These are phyloP conservation scores for Popillia japonica DNA, from an alignment of 1,140 invertebrate species.

Conservation along the genomic window DNA sequence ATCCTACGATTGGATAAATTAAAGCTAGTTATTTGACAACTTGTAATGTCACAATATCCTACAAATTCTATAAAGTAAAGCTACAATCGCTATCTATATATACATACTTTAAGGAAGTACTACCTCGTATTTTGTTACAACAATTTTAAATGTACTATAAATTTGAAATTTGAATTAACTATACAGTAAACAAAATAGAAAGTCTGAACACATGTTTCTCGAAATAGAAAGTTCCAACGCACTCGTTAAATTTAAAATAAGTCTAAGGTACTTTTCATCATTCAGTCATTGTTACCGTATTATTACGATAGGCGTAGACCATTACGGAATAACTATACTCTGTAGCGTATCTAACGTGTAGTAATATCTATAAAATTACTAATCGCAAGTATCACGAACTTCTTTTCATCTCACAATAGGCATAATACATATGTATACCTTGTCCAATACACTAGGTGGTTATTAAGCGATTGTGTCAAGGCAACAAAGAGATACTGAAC, in stretches of 20 bases:
- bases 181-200: too few relatives aligned
- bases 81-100: too few relatives aligned
- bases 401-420: conserved; percentile 1
- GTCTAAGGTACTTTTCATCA: background rate
- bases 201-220: too few relatives aligned
- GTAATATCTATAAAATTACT: conserved; percentile 10
- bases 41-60: too few relatives aligned
- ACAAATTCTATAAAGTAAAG: too few relatives aligned
- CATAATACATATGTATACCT: background rate
- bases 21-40: too few relatives aligned
- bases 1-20: too few relatives aligned
- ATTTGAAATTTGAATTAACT: too few relatives aligned
- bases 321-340: background rate
- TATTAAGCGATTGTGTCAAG: conserved; percentile 9
- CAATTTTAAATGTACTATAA: too few relatives aligned
- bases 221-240: too few relatives aligned
- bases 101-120: too few relatives aligned
- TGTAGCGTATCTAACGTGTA: background rate
- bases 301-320: background rate
- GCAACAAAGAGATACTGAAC: conserved; percentile 5
- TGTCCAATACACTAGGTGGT: background rate
- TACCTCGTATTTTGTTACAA: too few relatives aligned
- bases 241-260: background rate
- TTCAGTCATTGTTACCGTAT: background rate
- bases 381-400: conserved; percentile 1